Conservation (phyloP, 1,140 invertebrate genomes). For the Vanessa atalanta region DNA sequence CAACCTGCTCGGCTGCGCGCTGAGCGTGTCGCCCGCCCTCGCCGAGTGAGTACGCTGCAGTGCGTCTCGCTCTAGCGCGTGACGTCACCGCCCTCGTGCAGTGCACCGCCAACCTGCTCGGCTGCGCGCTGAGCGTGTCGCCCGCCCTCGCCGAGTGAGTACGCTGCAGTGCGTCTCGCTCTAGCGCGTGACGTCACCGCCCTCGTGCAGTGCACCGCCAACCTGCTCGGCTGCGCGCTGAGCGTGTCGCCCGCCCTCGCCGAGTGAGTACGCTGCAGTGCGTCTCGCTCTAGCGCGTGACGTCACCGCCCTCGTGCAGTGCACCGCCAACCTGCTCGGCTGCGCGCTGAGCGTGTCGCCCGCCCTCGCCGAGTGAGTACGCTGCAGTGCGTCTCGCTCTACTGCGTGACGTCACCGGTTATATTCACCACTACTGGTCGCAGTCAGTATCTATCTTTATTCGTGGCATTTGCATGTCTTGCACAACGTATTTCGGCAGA, state of each 20-base stretch:
- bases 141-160: constrained; percentile 58
- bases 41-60: constrained; percentile 47
- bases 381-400: background rate
- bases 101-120: constrained; percentile 66
- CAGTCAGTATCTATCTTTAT: too few relatives aligned
- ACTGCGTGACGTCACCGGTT: constrained; percentile 25
- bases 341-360: constrained; percentile 60
- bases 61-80: background rate
- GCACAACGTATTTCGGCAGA: too few relatives aligned
- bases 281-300: background rate
- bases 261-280: constrained; percentile 44
- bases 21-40: constrained; percentile 54
- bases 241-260: constrained; percentile 55
- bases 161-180: background rate
- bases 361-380: constrained; percentile 53
- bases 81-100: constrained; percentile 64
- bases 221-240: constrained; percentile 55
- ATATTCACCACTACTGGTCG: too few relatives aligned
- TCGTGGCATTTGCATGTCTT: too few relatives aligned
- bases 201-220: constrained; percentile 76
- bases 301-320: constrained; percentile 72
- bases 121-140: constrained; percentile 56
- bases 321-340: constrained; percentile 58
- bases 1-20: constrained; percentile 53
- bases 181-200: constrained; percentile 38